These are phyloP conservation scores for Drosophila phalerata DNA, from an alignment of 2,888 invertebrate genomes.

Conservation along the genomic window DNA sequence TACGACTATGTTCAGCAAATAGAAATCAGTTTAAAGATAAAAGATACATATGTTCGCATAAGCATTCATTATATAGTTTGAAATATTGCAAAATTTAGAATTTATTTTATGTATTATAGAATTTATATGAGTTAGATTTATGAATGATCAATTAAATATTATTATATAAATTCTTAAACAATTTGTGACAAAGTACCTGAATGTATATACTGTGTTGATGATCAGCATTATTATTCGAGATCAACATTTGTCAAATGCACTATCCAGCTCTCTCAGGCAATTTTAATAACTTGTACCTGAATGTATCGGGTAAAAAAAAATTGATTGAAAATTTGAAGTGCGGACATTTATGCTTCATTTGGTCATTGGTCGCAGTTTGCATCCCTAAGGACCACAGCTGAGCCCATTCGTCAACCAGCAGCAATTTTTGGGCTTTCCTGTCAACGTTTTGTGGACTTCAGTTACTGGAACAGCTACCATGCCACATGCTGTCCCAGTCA, in stretches of 20 bases:
- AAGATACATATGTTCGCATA: constrained; percentile 11
- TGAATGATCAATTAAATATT: background rate
- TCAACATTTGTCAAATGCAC: background rate
- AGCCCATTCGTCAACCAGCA: constrained; percentile 77
- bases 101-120: background rate
- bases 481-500: constrained; percentile 55
- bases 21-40: constrained; percentile 11
- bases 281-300: background rate
- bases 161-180: accelerated
- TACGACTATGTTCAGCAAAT: constrained; percentile 21
- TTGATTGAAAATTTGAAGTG: constrained; percentile 57
- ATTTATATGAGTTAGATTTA: background rate
- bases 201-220: background rate
- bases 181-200: background rate
- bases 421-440: constrained; percentile 53
- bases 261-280: background rate
- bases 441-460: constrained; percentile 63
- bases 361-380: constrained; percentile 54
- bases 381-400: constrained; percentile 49
- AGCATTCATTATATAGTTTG: background rate
- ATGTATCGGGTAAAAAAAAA: constrained; percentile 5
- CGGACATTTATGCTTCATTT: constrained; percentile 69
- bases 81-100: background rate
- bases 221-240: background rate
- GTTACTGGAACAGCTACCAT: constrained; percentile 38